These are phyloP conservation scores for Hyles euphorbiae DNA, from an alignment of 1,140 invertebrate species.

Conservation along the genomic window DNA sequence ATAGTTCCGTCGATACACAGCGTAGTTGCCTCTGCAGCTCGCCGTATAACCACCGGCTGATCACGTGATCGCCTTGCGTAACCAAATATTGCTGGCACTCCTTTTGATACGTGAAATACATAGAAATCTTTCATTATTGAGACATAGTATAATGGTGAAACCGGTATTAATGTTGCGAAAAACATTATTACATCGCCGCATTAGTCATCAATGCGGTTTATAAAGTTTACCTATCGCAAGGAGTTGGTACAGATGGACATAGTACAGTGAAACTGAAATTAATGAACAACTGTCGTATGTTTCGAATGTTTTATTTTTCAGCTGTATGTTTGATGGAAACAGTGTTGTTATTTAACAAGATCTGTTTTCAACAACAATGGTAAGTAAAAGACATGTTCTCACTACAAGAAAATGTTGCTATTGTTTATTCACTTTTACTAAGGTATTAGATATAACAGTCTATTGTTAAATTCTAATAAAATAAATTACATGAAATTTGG, in stretches of 20 bases:
- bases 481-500: no score
- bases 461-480: constrained; percentile 15
- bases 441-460: constrained; percentile 20
- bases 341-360: no score
- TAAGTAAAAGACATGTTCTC: constrained; percentile 46
- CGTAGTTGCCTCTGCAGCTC: constrained; percentile 34
- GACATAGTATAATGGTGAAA: constrained; percentile 35
- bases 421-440: constrained; percentile 34
- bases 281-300: no score
- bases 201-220: constrained; percentile 1
- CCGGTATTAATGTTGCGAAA: constrained; percentile 25
- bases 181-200: constrained; percentile 4
- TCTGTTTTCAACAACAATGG: constrained; percentile 30
- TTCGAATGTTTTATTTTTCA: background rate
- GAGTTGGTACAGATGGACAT: constrained; percentile 8
- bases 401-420: constrained; percentile 14
- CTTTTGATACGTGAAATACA: constrained; percentile 51
- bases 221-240: no score
- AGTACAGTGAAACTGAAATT: constrained; percentile 2
- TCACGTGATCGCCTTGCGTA: constrained; percentile 65
- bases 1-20: constrained; percentile 62
- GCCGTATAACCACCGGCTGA: constrained; percentile 44
- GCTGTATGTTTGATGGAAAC: constrained; percentile 3
- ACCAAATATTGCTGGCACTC: constrained; percentile 43
- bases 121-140: constrained; percentile 48